Evolutionary conservation across 2,797 vertebrate species (phyloP), one percentile per base, ranked within the genome.

Genomic region (Coccyzus lansbergi): DNA sequence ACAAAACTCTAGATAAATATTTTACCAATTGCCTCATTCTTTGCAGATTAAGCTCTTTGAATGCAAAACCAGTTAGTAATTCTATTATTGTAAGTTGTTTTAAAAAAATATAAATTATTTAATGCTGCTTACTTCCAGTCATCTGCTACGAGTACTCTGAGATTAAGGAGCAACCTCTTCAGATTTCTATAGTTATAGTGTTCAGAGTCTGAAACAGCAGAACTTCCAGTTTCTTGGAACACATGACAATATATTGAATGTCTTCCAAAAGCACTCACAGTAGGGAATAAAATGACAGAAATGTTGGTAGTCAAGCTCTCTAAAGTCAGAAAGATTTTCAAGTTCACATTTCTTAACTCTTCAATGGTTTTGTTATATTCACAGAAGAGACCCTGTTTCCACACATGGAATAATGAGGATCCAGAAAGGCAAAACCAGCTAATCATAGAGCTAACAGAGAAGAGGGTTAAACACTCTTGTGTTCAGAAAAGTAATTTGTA

Each of bases 261-360:
- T 24, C 36, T 71, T 86, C 56, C 76, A 83, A 80, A 83, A 88
- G 36, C 34, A 16, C 11, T 89, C 64, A 55, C 55, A 71, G 48
- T 25, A 91, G 85, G 79, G 62, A 70, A 74, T 52, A 42, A 94
- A 85, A 67, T 51, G 42, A 87, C 60, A 91, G 71, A 42, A 83
- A 33, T 40, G 44, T 65, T 38, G 72, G 22, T 2, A 78, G 74
- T 33, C 53, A 76, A 36, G 26, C 36, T 89, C 71, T 65, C 63
- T 40, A 51, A 82, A 83, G 46, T 48, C 18, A 64, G 44, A 91
- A 67, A 49, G 28, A 59, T 70, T 83, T 83, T n/a, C 60, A 83
- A 4, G 6, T 59, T 80, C 31, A 55, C 24, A 59, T 25, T 40
- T 29, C 38, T 74, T 86, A 77, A 62, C 49, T 77, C 64, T 81